Percentiles rank a stretch among this genome's conserved stretches.
Conservation (phyloP, 2,113 vertebrate genomes). For the Sigmodon hispidus region DNA sequence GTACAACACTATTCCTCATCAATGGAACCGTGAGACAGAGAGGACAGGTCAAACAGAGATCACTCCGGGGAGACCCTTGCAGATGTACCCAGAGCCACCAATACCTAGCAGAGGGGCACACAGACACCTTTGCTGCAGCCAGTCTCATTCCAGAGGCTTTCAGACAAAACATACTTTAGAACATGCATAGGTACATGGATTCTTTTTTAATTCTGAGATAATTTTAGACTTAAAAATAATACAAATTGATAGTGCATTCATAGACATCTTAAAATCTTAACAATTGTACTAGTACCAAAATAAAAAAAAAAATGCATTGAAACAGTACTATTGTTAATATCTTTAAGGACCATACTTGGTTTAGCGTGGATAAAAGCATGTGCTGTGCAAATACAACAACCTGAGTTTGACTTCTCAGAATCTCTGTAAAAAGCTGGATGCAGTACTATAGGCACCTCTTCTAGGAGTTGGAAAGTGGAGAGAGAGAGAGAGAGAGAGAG, state of each 20-base stretch:
- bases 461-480: background rate
- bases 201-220: slow-evolving; percentile 24
- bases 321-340: background rate
- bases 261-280: background rate
- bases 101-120: background rate
- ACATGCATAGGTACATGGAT: background rate
- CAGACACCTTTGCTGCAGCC: background rate
- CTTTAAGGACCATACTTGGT: background rate
- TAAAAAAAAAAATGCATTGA: background rate
- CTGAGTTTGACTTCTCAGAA: background rate
- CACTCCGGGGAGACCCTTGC: background rate
- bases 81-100: background rate
- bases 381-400: background rate
- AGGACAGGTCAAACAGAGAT: background rate
- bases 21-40: background rate
- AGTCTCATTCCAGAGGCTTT: background rate
- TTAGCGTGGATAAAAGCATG: background rate
- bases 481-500: too few species aligned
- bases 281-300: background rate
- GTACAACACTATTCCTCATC: slow-evolving; percentile 1
- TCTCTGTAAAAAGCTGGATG: background rate
- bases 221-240: slow-evolving; percentile 15
- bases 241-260: background rate
- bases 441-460: background rate
- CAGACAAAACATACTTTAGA: background rate